Evolutionary conservation across 1,140 invertebrate species (phyloP), one percentile per base, ranked within the genome.

Genomic region (Colletes latitarsis): DNA sequence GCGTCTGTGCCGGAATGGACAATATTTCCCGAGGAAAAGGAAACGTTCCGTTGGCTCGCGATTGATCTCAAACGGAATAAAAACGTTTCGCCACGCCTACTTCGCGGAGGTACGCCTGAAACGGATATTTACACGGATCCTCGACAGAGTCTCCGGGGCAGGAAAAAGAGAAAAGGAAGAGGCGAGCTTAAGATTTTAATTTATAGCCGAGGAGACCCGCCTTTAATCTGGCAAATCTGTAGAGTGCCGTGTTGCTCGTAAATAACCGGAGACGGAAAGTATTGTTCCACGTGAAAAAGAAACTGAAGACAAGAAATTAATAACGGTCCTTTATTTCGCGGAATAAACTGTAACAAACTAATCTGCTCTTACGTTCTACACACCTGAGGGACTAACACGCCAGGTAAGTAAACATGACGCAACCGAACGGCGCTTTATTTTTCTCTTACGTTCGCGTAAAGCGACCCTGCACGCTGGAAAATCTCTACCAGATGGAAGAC

Each of bases 181-280:
- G 66, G 58, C 75, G 81, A 73, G 85, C 81, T 87, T 83, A 86
- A 76, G 81, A 77, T 83, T 83, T 87, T 87, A 87, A 82, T 87
- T 87, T 87, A 87, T 87, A 72, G 81, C 77, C 60, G 19, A 49
- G 64, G 58, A 52, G 85, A 83, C 81, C 84, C 84, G 78, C 81
- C 85, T 77, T 86, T 87, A 86, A 87, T 87, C 81, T 83, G 85
- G 84, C 77, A 86, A 87, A 86, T 86, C 81, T 86, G 84, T 87
- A 86, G 84, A 87, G 84, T 83, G 78, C 84, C 84, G 81, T 76
- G 81, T 83, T 80, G 77, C 68, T 72, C 84, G 85, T 87, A 87
- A 87, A 87, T 87, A 86, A 87, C 68, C 58, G 53, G 30, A 10
- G 69, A 72, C 67, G 62, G 81, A 83, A 86, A 87, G 78, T 87